Percentiles rank a stretch among this genome's conserved stretches.
These are phyloP conservation scores for Idaea biselata DNA, from an alignment of 2,888 invertebrate genomes.

Conservation along the genomic window DNA sequence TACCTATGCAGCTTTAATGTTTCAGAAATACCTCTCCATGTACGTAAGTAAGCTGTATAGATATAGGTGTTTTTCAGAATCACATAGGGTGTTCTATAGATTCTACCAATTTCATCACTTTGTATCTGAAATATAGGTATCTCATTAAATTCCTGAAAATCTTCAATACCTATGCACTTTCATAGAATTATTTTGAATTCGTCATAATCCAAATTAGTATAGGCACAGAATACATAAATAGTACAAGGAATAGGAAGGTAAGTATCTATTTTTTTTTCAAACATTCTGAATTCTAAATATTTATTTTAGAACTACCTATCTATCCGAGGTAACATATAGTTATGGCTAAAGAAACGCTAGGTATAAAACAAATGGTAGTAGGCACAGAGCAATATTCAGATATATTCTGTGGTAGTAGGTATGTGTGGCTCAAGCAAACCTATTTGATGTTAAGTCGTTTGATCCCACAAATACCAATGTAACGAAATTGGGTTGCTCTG, in stretches of 20 bases:
- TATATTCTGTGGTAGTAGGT: not conserved
- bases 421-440: not conserved
- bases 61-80: too few relatives aligned
- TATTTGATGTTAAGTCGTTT: not conserved
- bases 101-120: not conserved
- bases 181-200: not conserved
- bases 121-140: not conserved
- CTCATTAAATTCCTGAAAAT: not conserved
- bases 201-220: not conserved
- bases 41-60: too few relatives aligned
- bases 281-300: too few relatives aligned
- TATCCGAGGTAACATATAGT: too few relatives aligned
- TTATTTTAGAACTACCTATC: too few relatives aligned
- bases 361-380: too few relatives aligned
- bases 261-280: too few relatives aligned
- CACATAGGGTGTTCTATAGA: not conserved
- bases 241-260: too few relatives aligned
- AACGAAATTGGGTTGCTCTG: not conserved
- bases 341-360: too few relatives aligned
- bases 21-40: not conserved
- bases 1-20: not conserved
- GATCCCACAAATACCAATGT: not conserved
- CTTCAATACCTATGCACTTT: not conserved
- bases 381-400: too few relatives aligned
- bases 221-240: too few relatives aligned